Base-by-base conservation (phyloP, 2,888 invertebrate genomes). In the Mimas tiliae region DNA sequence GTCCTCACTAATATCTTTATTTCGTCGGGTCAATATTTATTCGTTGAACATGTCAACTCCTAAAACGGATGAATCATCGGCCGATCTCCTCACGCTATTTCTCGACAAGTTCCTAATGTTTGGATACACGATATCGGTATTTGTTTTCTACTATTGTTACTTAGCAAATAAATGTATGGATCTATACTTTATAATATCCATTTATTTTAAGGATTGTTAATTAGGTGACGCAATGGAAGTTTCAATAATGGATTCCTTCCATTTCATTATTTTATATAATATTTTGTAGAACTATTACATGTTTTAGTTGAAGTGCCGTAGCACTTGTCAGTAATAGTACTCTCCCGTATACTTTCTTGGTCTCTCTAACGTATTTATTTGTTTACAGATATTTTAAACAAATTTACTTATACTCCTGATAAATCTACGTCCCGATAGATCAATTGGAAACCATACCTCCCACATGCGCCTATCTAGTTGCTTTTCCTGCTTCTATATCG, bases 1-100 rank as follows among this genome's bases (percentile, higher is more conserved):
- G 58, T 38, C 58, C 19, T 8, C 19, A 55, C n/a, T 55, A 55
- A 38, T 55, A 38, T 55, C 38, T 21, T 21, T 38, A 38, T 55
- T 55, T 55, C 34, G 38, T 9, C 55, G 16, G 38, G 19, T 58
- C 42, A 38, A 42, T 58, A 58, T 42, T 58, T 58, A 58, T 58
- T 58, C 33, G 34, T 55, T 38, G 55, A 38, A 19, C 19, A 42
- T 58, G 58, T 58, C 58, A 58, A 58, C 58, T 58, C 38, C 42
- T 42, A 42, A 42, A 42, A 58, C 16, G 19, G 19, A 42, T 58
- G 58, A 58, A 42, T 58, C 58, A 38, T 58, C 58, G 55, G 16
- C 55, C 19, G 42, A 38, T 12, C 16, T 3, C 16, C 38, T 19
- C 9, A n/a, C 19, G 21, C 19, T 38, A 19, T 58, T 58, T 58